Evolutionary conservation across 2,113 vertebrate genomes (phyloP).

Genomic region (Acinonyx jubatus): DNA sequence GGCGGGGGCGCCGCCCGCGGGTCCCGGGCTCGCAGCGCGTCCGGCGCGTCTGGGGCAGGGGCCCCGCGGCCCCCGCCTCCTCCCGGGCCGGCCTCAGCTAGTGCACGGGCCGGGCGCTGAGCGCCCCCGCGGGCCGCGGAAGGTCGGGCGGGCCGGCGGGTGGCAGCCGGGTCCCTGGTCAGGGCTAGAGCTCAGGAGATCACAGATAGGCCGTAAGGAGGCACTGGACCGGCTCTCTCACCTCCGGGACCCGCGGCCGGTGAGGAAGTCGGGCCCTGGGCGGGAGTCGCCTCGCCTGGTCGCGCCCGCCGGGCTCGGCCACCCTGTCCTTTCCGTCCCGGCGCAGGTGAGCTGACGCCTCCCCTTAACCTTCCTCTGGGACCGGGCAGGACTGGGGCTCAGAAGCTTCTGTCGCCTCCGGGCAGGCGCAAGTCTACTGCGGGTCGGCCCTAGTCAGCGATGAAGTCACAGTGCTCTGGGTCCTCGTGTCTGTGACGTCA

Average conservation of each 20-base stretch:
- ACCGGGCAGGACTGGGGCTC: not conserved
- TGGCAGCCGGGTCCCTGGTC: not conserved
- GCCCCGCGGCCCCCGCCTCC: not conserved
- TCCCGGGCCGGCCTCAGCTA: not conserved
- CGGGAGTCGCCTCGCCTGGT: not conserved
- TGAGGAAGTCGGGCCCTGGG: not conserved
- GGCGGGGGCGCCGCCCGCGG: constrained; percentile 27
- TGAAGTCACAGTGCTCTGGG: constrained; percentile 51
- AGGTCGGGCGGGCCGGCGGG: not conserved
- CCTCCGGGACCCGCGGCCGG: not conserved
- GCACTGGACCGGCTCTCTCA: not conserved
- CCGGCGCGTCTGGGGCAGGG: not conserved
- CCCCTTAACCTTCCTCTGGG: not conserved
- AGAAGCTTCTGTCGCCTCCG: accelerated
- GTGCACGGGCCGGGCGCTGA: not conserved
- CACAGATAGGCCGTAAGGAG: constrained; percentile 19
- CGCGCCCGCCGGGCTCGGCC: not conserved
- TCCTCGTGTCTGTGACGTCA: constrained; percentile 57
- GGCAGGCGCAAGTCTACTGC: not conserved
- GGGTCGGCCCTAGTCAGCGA: not conserved
- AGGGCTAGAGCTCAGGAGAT: not conserved
- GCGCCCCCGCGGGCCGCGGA: not conserved
- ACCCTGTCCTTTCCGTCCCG: not conserved
- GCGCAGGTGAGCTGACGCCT: constrained; percentile 63
- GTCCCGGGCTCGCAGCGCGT: constrained; percentile 34